These are phyloP conservation scores for Pollicipes pollicipes DNA, from an alignment of 1,140 invertebrate species.

Conservation along the genomic window DNA sequence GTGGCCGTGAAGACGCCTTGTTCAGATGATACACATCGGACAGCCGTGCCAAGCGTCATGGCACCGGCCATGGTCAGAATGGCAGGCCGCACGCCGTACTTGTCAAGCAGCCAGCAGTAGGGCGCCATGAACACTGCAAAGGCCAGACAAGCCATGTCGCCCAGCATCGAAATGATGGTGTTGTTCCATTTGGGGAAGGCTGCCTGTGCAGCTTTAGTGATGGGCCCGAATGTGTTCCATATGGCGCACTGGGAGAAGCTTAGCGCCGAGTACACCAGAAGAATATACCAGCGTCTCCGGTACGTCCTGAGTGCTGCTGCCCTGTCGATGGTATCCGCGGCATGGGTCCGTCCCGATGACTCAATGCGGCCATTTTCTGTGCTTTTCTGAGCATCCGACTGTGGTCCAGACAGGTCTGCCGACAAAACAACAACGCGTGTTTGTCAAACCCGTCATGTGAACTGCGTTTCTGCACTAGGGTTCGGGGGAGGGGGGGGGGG, in stretches of 20 bases:
- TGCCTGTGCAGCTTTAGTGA: conserved; percentile 27
- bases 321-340: too few relatives aligned
- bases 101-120: conserved; percentile 27
- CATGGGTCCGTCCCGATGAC: too few relatives aligned
- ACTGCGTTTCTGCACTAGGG: too few relatives aligned
- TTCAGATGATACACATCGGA: conserved; percentile 21
- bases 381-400: too few relatives aligned
- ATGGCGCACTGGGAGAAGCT: conserved; percentile 18
- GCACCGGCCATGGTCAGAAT: conserved; percentile 19
- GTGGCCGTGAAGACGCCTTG: conserved; percentile 11
- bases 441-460: too few relatives aligned
- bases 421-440: too few relatives aligned
- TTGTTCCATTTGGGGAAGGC: conserved; percentile 32
- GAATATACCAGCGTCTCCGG: conserved; percentile 15
- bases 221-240: conserved; percentile 39
- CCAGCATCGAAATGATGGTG: conserved; percentile 30
- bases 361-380: too few relatives aligned
- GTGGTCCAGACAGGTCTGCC: too few relatives aligned
- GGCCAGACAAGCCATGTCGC: conserved; percentile 34
- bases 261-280: conserved; percentile 15
- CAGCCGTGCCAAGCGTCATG: conserved; percentile 17
- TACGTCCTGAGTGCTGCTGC: too few relatives aligned
- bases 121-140: conserved; percentile 29
- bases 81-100: conserved; percentile 21
- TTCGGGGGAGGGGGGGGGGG: too few relatives aligned